Base-by-base conservation (phyloP, 2,113 vertebrate genomes). In the Shinisaurus crocodilurus region DNA sequence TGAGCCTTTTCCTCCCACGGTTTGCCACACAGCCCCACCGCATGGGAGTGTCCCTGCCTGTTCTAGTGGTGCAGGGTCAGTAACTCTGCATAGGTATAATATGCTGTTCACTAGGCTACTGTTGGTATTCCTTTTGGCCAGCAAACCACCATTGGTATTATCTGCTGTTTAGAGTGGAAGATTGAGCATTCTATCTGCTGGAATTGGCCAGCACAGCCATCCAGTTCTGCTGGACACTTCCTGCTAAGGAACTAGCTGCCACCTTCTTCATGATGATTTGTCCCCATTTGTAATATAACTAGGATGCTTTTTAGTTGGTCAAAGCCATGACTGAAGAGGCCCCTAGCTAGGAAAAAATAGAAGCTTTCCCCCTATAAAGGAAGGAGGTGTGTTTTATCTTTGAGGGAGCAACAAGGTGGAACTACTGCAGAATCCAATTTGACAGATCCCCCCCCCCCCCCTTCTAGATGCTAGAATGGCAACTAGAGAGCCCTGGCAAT, bases 11-110 rank as follows among this genome's bases (percentile, higher is more conserved):
- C 25, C 6, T 85, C 40, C 67, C 29, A 1, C 27, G n/a, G 50
- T 12, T 23, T 45, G 76, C 43, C 25, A 23, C 69, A 32, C 70
- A 0, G 34, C 16, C 27, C 2, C 45, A 34, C 57, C 29, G 60
- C 77, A 57, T 0, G 7, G 0, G 1, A 18, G 85, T 0, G 29
- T 27, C 40, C 7, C 29, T n/a, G 57, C 7, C 2, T 7, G 18
- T 15, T 0, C 6, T 10, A 0, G 7, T 1, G 1, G 3, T 1
- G 25, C 27, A 60, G 5, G 12, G 34, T 45, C 76, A 13, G 13
- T 27, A 25, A 18, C 18, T 0, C 34, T 0, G 1, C 1, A 0
- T 37, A 6, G 18, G 1, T 7, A 32, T 37, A 0, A 25, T 23
- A 5, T 25, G 45, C 34, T n/a, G 8, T 18, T n/a, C 67, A 27